These are phyloP conservation scores for Menura novaehollandiae DNA, from an alignment of 2,113 vertebrate genomes.

Conservation along the genomic window DNA sequence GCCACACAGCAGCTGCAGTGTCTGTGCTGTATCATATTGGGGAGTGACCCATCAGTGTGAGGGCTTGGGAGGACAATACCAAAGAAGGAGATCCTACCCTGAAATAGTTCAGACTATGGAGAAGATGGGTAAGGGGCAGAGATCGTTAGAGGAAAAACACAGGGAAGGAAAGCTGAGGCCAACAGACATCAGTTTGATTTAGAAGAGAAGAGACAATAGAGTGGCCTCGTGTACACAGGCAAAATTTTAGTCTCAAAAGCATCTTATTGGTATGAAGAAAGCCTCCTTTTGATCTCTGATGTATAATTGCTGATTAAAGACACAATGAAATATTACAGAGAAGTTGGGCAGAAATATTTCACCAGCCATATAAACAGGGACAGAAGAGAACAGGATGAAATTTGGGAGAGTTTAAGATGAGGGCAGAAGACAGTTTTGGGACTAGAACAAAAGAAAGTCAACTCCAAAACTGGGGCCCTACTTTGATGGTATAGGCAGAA, in stretches of 20 bases:
- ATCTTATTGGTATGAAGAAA: background rate
- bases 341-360: background rate
- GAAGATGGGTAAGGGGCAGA: slow-evolving; percentile 30
- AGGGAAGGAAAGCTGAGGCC: background rate
- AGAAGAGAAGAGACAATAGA: background rate
- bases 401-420: background rate
- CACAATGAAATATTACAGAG: background rate
- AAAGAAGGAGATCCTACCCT: background rate
- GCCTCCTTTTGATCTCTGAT: background rate
- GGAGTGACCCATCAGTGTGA: background rate
- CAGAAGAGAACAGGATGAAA: background rate
- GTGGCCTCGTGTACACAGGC: background rate
- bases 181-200: background rate
- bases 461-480: background rate
- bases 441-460: background rate
- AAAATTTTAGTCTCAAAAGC: background rate
- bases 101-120: background rate
- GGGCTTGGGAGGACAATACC: background rate
- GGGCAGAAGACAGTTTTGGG: background rate
- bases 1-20: slow-evolving; percentile 17
- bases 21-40: background rate
- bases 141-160: background rate
- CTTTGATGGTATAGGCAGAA: background rate
- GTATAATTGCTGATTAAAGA: background rate
- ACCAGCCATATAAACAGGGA: background rate